Conservation (phyloP, 2,888 invertebrate species). For the Mellilla xanthometata region DNA sequence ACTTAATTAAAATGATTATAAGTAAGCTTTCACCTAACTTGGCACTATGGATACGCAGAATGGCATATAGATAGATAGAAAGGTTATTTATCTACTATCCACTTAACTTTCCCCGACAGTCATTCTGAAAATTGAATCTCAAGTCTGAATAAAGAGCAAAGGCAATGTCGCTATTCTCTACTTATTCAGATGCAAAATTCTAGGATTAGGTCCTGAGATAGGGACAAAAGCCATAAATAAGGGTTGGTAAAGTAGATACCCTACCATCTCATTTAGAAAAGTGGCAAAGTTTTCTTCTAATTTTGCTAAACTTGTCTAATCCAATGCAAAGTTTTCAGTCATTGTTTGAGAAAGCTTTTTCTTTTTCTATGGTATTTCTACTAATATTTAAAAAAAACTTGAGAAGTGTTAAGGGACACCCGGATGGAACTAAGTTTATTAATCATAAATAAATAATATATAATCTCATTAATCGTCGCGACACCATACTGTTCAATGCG, state of each 20-base stretch:
- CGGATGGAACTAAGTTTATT: too few species aligned
- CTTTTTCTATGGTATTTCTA: too few species aligned
- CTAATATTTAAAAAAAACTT: too few species aligned
- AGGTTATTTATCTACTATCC: too few species aligned
- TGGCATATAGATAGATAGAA: too few species aligned
- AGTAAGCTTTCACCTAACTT: too few species aligned
- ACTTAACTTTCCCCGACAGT: neutral
- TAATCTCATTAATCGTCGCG: too few species aligned
- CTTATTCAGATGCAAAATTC: slow-evolving; percentile 4
- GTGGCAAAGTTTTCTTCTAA: neutral
- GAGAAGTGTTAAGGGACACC: too few species aligned
- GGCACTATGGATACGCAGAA: too few species aligned
- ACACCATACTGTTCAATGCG: too few species aligned
- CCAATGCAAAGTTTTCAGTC: slow-evolving; percentile 16
- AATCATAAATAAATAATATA: too few species aligned
- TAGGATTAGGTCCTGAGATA: neutral
- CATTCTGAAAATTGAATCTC: slow-evolving; percentile 7
- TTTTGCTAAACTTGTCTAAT: neutral
- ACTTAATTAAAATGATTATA: too few species aligned
- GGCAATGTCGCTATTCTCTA: slow-evolving; percentile 2
- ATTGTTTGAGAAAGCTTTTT: neutral
- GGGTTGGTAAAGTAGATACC: neutral
- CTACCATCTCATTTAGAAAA: slow-evolving; percentile 1
- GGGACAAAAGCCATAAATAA: slow-evolving; percentile 6
- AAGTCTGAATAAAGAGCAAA: slow-evolving; percentile 1